Percentiles rank a stretch among this genome's conserved stretches.
These are phyloP conservation scores for Sphaerodactylus townsendi DNA, from an alignment of 2,113 vertebrate genomes.

Conservation along the genomic window DNA sequence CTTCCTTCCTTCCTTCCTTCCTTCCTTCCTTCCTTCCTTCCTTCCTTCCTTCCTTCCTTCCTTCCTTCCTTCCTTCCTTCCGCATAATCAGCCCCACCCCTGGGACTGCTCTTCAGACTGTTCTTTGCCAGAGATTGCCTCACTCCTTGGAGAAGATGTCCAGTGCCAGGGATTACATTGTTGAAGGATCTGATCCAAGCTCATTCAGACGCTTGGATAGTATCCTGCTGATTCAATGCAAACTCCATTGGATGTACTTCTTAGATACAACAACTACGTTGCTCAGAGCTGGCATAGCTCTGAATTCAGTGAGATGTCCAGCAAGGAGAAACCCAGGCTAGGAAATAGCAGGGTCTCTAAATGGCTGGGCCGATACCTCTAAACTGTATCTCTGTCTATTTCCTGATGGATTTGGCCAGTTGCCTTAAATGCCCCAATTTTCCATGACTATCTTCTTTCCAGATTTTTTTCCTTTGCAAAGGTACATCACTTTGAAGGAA, in stretches of 20 bases:
- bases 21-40: too few relatives aligned
- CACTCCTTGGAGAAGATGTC: not conserved
- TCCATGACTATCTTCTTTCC: not conserved
- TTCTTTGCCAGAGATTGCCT: conserved; percentile 13
- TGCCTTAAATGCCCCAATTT: not conserved
- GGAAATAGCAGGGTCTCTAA: not conserved
- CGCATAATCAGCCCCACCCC: not conserved
- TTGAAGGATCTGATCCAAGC: not conserved
- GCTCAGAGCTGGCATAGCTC: not conserved
- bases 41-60: too few relatives aligned
- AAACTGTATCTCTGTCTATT: not conserved
- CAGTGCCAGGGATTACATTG: conserved; percentile 4
- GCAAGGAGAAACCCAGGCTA: fast-evolving
- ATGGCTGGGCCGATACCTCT: not conserved
- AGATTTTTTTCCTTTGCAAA: not conserved
- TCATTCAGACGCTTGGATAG: not conserved
- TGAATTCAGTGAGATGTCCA: not conserved
- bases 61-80: too few relatives aligned
- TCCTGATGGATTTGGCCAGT: not conserved
- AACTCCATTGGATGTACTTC: fast-evolving
- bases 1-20: too few relatives aligned
- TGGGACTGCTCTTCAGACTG: not conserved
- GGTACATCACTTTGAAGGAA: not conserved
- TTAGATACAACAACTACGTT: fast-evolving
- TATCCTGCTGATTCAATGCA: conserved; percentile 19